Evolutionary conservation across 2,797 vertebrate genomes (phyloP).

Genomic region (Glyptemys insculpta): DNA sequence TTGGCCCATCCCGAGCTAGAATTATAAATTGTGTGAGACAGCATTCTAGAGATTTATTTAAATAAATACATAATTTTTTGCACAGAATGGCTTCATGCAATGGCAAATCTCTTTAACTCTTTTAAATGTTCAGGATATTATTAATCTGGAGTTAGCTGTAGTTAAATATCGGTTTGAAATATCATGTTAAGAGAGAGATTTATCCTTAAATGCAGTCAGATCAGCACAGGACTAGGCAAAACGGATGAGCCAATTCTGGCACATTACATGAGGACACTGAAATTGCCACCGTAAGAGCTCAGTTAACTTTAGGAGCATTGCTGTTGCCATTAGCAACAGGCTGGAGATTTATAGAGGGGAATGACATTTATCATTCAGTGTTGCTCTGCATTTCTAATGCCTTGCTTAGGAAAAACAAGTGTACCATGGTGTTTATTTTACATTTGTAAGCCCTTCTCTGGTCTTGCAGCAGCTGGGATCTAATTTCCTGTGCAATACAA

Average conservation of each 20-base stretch:
- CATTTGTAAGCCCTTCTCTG: not conserved
- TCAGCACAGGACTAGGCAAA: constrained; percentile 16
- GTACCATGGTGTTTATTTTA: not conserved
- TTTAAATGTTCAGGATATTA: not conserved
- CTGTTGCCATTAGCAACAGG: constrained; percentile 70
- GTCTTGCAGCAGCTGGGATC: not conserved
- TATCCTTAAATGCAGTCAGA: constrained; percentile 12
- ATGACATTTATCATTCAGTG: constrained; percentile 56
- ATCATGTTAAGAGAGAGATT: not conserved
- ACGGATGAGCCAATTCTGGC: constrained; percentile 27
- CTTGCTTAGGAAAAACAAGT: not conserved
- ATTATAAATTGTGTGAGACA: not conserved
- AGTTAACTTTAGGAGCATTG: constrained; percentile 66
- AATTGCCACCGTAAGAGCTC: constrained; percentile 47
- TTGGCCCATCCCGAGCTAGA: not conserved
- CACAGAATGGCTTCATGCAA: not conserved
- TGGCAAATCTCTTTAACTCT: not conserved
- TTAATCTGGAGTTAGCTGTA: not conserved
- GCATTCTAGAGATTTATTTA: not conserved
- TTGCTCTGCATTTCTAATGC: constrained; percentile 50
- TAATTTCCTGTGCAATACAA: not conserved
- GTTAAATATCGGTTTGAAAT: not conserved
- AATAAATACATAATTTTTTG: not conserved
- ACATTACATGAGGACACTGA: constrained; percentile 30
- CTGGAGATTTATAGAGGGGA: constrained; percentile 59